These are phyloP conservation scores for Bactericera cockerelli DNA, from an alignment of 1,140 invertebrate genomes.

Conservation along the genomic window DNA sequence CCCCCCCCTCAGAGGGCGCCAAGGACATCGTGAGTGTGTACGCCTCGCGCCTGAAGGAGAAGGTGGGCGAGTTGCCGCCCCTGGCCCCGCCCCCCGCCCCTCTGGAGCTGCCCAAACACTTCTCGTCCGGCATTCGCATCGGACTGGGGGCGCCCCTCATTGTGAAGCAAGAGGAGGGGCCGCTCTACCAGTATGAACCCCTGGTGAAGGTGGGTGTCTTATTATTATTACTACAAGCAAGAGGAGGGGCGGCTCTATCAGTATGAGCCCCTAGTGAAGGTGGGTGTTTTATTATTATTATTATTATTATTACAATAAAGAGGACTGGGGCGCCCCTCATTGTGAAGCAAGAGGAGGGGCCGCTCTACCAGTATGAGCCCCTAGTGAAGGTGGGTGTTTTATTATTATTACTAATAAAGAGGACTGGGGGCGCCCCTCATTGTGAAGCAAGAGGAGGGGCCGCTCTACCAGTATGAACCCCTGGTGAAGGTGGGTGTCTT, in stretches of 20 bases:
- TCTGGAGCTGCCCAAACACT: constrained; percentile 33
- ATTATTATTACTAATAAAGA: too few species aligned
- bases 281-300: too few species aligned
- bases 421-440: constrained; percentile 33
- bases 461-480: constrained; percentile 51
- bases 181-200: constrained; percentile 51
- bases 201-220: constrained; percentile 24
- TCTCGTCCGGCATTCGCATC: constrained; percentile 62
- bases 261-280: too few species aligned
- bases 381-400: constrained; percentile 24
- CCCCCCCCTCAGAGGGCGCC: constrained; percentile 33
- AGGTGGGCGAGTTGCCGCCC: constrained; percentile 24
- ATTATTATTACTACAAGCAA: too few species aligned
- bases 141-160: constrained; percentile 33
- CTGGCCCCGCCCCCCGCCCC: constrained; percentile 25
- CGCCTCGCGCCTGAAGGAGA: constrained; percentile 10
- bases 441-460: constrained; percentile 55
- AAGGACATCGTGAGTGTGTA: constrained; percentile 42
- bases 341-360: constrained; percentile 55
- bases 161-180: constrained; percentile 55
- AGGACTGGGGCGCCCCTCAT: constrained; percentile 38
- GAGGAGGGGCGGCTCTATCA: too few species aligned
- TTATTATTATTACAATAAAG: too few species aligned
- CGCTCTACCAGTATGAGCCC: constrained; percentile 51
- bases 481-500: constrained; percentile 24